Evolutionary conservation across 2,797 vertebrate genomes (phyloP).

Genomic region (Phoeniculus purpureus): DNA sequence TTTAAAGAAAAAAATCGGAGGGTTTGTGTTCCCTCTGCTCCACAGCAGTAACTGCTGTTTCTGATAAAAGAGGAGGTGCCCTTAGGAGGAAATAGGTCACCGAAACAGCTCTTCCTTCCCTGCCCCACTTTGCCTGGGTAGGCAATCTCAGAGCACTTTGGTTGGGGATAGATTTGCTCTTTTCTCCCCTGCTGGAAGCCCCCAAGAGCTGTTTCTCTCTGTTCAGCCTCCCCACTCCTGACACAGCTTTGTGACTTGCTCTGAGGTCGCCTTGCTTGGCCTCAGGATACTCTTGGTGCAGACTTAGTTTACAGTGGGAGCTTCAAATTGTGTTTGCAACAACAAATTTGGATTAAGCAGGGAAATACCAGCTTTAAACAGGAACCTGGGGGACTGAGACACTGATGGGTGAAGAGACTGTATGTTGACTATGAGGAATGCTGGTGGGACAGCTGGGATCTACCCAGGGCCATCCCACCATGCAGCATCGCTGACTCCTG

Average conservation of each 20-base stretch:
- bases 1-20: not conserved
- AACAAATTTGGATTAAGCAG: not conserved
- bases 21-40: not conserved
- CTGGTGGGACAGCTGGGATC: not conserved
- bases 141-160: not conserved
- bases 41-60: not conserved
- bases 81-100: not conserved
- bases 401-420: fast-evolving
- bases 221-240: not conserved
- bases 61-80: not conserved
- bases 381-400: not conserved
- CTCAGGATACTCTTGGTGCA: fast-evolving
- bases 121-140: fast-evolving
- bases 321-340: not conserved
- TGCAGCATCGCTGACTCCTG: fast-evolving
- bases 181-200: not conserved
- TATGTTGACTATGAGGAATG: not conserved
- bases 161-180: not conserved
- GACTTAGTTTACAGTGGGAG: not conserved
- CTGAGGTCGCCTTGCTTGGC: not conserved
- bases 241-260: fast-evolving
- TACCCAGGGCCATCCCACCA: not conserved
- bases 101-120: not conserved
- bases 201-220: not conserved
- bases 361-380: not conserved